A percentile compares a stretch with the other conserved stretches of the same genome.
Evolutionary conservation across 2,888 invertebrate genomes (phyloP).

Genomic region (Embidobia sp.): DNA sequence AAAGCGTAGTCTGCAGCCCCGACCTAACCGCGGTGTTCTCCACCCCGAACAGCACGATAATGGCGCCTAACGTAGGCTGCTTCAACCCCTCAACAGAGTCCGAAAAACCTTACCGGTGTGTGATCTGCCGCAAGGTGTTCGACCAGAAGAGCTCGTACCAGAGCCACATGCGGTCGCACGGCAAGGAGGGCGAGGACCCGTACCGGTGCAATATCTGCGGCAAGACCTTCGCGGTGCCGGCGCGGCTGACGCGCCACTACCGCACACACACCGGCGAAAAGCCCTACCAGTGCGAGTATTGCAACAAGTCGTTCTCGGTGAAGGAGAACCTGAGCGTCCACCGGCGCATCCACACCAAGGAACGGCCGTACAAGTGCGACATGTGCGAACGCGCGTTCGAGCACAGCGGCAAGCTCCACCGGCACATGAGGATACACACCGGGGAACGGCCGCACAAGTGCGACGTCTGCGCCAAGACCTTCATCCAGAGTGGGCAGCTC

Average conservation of each 20-base stretch:
- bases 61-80: conserved; percentile 12
- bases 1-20: too few relatives aligned
- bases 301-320: conserved; percentile 95
- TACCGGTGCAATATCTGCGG: conserved; percentile 95
- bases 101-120: conserved; percentile 84
- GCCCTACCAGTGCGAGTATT: conserved; percentile 95
- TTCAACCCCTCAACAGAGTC: conserved; percentile 66
- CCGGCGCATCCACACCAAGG: conserved; percentile 93
- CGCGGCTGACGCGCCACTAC: conserved; percentile 91
- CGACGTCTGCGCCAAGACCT: conserved; percentile 92
- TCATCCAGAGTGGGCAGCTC: conserved; percentile 94
- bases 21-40: conserved; percentile 78
- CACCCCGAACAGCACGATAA: conserved; percentile 62
- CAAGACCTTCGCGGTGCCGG: conserved; percentile 95
- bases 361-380: conserved; percentile 93
- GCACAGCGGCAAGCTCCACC: conserved; percentile 93
- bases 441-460: conserved; percentile 95
- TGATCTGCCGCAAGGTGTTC: conserved; percentile 88
- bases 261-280: conserved; percentile 95
- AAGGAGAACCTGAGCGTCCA: conserved; percentile 96
- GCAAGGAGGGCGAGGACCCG: conserved; percentile 86
- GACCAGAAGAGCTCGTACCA: conserved; percentile 89
- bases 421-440: conserved; percentile 95
- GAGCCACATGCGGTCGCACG: conserved; percentile 87
- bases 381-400: conserved; percentile 95